Conservation (phyloP, 2,113 vertebrate genomes). For the Calonectris borealis region DNA sequence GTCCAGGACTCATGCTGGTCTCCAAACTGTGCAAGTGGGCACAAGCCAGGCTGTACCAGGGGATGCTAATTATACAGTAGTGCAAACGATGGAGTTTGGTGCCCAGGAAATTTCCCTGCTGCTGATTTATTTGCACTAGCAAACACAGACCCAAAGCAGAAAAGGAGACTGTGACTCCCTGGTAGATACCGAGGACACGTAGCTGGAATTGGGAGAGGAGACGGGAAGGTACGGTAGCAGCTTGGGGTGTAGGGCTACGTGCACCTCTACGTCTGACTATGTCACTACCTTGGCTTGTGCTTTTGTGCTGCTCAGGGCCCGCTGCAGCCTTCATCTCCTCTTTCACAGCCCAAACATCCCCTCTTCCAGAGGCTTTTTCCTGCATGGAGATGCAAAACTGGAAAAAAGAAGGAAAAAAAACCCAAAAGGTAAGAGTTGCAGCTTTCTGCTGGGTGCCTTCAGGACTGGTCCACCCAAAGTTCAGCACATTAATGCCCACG, state of each 20-base stretch:
- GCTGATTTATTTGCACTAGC: background rate
- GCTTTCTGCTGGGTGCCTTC: background rate
- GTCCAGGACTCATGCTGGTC: background rate
- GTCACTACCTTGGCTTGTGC: background rate
- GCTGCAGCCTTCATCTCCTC: background rate
- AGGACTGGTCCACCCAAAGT: background rate
- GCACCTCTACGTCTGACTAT: background rate
- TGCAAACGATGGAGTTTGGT: background rate
- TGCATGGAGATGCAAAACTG: background rate
- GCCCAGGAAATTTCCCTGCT: background rate
- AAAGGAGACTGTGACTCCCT: background rate
- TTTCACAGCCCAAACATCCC: background rate
- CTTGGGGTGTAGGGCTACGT: background rate
- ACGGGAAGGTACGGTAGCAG: background rate
- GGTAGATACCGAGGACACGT: rapidly evolving
- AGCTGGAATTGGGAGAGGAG: background rate
- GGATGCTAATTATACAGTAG: background rate
- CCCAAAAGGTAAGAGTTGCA: background rate
- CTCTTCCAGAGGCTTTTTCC: background rate
- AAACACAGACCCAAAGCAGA: background rate
- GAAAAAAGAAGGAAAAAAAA: background rate
- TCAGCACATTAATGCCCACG: rapidly evolving
- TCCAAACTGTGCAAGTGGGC: background rate
- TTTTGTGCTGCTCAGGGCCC: background rate
- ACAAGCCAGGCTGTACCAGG: background rate